Conservation (phyloP, 1,140 invertebrate species). For the Sycophaga agraensis region DNA sequence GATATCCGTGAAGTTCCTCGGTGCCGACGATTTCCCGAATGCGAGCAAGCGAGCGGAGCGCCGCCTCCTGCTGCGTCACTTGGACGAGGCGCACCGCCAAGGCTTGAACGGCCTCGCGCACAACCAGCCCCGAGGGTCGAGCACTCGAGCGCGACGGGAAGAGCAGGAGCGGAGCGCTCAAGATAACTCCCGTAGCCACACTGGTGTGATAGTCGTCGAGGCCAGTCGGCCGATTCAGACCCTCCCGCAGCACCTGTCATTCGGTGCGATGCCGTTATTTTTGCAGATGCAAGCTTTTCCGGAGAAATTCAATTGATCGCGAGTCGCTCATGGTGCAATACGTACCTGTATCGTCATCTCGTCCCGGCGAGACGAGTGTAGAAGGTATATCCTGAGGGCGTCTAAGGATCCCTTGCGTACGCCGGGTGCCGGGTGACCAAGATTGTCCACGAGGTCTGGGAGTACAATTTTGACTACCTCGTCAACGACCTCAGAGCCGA, state of each 20-base stretch:
- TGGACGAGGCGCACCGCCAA: conserved; percentile 69
- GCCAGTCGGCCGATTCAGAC: conserved; percentile 61
- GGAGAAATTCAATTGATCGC: too few species aligned
- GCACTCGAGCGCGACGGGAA: conserved; percentile 50
- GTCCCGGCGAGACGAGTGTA: conserved; percentile 57
- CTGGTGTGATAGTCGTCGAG: conserved; percentile 63
- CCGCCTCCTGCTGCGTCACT: conserved; percentile 68
- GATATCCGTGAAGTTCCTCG: conserved; percentile 63
- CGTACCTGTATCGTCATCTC: conserved; percentile 41
- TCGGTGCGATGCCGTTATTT: too few species aligned
- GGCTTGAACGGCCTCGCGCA: conserved; percentile 58
- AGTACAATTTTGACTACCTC: conserved; percentile 63
- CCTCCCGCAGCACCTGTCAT: conserved; percentile 65
- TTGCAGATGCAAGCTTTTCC: too few species aligned
- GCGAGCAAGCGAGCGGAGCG: conserved; percentile 67
- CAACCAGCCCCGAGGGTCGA: conserved; percentile 49
- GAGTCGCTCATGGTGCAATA: too few species aligned
- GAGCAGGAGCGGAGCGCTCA: conserved; percentile 67
- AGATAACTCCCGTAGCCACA: conserved; percentile 66
- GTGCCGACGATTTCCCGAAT: conserved; percentile 66
- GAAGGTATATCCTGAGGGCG: conserved; percentile 67
- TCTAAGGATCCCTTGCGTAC: conserved; percentile 75
- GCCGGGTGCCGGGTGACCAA: conserved; percentile 73
- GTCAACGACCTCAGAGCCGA: conserved; percentile 57
- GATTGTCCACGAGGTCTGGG: conserved; percentile 69